A percentile compares a stretch with the other conserved stretches of the same genome.
Conservation (phyloP, 2,797 vertebrate species). For the Parambassis ranga region DNA sequence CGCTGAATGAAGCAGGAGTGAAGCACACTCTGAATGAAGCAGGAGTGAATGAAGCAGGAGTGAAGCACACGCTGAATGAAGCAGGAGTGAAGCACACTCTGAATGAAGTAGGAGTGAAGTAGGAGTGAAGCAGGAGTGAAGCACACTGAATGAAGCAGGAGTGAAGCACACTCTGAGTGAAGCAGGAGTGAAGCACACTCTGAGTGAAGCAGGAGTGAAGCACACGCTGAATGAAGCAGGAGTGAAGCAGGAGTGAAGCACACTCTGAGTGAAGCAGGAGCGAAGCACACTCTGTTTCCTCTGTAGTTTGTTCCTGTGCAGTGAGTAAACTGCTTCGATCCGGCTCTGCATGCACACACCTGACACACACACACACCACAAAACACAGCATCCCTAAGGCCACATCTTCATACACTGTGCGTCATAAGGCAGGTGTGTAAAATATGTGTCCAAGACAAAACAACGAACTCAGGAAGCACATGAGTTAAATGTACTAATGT, state of each 20-base stretch:
- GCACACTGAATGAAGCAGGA: too few species aligned
- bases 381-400: too few species aligned
- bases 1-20: too few species aligned
- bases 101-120: background rate
- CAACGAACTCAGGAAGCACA: too few species aligned
- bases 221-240: background rate
- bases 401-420: too few species aligned
- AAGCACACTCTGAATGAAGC: background rate
- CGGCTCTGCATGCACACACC: conserved; percentile 19
- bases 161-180: background rate
- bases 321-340: background rate
- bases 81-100: too few species aligned
- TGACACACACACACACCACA: conserved; percentile 1
- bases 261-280: too few species aligned
- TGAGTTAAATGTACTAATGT: too few species aligned
- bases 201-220: background rate
- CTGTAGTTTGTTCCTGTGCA: background rate
- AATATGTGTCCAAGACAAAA: too few species aligned
- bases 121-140: background rate
- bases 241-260: too few species aligned
- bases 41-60: background rate
- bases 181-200: background rate
- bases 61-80: background rate
- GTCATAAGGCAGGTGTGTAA: too few species aligned
- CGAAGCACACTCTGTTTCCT: background rate